phyloP scores from a whole-genome alignment of 2,797 vertebrate species.

The Silurus lanzhouensis region DNA sequence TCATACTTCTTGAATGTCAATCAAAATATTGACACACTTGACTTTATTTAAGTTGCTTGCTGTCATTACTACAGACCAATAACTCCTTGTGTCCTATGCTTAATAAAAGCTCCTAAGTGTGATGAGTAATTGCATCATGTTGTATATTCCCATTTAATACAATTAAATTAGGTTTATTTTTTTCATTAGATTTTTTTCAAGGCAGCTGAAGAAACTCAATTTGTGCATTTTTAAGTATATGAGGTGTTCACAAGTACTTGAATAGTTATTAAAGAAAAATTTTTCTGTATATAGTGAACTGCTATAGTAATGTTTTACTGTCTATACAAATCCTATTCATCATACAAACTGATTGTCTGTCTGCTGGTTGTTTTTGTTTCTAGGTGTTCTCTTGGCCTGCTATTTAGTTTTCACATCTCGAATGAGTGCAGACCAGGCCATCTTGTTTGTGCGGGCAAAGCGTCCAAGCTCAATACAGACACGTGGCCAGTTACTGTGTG shows the following conservation, averaged over 20 bases:
- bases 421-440: constrained; percentile 95
- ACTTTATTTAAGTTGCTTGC: neutral
- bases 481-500: constrained; percentile 89
- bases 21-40: neutral
- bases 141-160: neutral
- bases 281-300: neutral
- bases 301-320: neutral
- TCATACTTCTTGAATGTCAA: neutral
- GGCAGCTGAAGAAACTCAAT: neutral
- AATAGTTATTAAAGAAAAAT: neutral
- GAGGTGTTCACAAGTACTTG: neutral
- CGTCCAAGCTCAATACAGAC: constrained; percentile 96
- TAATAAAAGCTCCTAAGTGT: neutral
- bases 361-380: constrained; percentile 24
- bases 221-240: neutral
- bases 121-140: neutral
- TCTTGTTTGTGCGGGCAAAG: constrained; percentile 92
- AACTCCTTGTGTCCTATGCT: neutral
- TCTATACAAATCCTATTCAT: neutral
- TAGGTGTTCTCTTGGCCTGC: constrained; percentile 94
- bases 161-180: neutral
- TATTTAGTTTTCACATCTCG: constrained; percentile 93
- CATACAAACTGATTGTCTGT: neutral
- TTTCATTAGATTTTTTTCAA: neutral
- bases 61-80: neutral